These are phyloP conservation scores for Scaptomyza graminum DNA, from an alignment of 1,140 invertebrate genomes.

Conservation along the genomic window DNA sequence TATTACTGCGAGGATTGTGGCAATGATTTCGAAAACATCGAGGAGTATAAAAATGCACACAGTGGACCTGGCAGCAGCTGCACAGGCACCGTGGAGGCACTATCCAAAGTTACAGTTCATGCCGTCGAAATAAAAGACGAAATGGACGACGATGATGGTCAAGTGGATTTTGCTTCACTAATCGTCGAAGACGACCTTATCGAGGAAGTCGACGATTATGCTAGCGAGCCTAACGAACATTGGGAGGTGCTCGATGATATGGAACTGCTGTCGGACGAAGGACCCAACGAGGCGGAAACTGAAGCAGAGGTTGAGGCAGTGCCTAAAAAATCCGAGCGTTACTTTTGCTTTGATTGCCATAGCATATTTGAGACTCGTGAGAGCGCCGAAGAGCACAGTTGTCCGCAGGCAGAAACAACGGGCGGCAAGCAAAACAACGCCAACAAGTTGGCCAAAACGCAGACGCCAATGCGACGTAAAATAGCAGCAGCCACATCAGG, in stretches of 20 bases:
- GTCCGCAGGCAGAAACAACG: constrained; percentile 48
- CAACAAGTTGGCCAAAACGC: constrained; percentile 3
- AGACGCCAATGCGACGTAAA: constrained; percentile 40
- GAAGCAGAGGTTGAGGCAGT: constrained; percentile 10
- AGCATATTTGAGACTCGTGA: constrained; percentile 65
- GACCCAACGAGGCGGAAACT: neutral
- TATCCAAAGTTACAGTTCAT: constrained; percentile 14
- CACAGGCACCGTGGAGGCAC: constrained; percentile 1
- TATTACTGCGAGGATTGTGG: constrained; percentile 58
- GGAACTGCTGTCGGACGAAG: neutral
- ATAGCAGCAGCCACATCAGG: neutral
- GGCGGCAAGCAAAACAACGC: constrained; percentile 4
- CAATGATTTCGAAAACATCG: constrained; percentile 42
- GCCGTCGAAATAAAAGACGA: constrained; percentile 25
- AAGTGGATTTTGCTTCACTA: constrained; percentile 19
- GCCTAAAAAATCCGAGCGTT: constrained; percentile 50
- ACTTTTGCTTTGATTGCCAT: constrained; percentile 77
- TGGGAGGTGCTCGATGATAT: constrained; percentile 60
- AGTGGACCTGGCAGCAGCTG: constrained; percentile 3
- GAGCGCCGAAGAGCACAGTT: constrained; percentile 69
- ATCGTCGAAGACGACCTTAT: constrained; percentile 25
- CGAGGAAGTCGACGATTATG: constrained; percentile 52
- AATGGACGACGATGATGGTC: constrained; percentile 15
- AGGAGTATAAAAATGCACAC: constrained; percentile 46
- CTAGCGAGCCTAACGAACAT: constrained; percentile 44